These are phyloP conservation scores for Ailuropoda melanoleuca DNA, from an alignment of 2,113 vertebrate genomes.

Conservation along the genomic window DNA sequence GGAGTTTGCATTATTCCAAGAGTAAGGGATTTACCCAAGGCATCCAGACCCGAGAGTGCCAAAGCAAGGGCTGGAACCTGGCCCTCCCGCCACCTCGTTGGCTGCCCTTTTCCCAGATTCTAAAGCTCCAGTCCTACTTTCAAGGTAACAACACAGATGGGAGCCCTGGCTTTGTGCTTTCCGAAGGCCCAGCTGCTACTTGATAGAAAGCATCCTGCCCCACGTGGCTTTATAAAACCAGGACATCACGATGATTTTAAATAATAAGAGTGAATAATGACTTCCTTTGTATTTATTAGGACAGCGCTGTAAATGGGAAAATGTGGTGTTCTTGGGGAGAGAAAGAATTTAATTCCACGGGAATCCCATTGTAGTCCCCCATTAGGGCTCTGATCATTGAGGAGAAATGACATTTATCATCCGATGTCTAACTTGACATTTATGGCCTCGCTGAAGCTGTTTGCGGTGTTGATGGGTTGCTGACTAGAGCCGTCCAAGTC, in stretches of 20 bases:
- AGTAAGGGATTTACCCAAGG: not conserved
- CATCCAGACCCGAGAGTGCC: not conserved
- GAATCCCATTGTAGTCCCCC: constrained; percentile 52
- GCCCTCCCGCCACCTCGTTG: fast-evolving
- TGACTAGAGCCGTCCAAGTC: not conserved
- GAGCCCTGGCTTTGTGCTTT: not conserved
- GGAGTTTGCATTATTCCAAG: not conserved
- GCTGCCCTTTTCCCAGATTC: not conserved
- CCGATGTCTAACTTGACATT: not conserved
- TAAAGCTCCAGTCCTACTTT: not conserved
- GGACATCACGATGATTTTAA: constrained; percentile 53
- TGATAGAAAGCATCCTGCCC: constrained; percentile 56
- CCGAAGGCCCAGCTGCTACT: constrained; percentile 48
- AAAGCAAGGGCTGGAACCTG: not conserved
- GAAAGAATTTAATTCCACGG: constrained; percentile 59
- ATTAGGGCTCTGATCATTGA: not conserved
- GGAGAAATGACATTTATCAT: constrained; percentile 37
- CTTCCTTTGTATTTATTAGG: constrained; percentile 69
- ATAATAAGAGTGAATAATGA: constrained; percentile 64
- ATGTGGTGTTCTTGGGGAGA: constrained; percentile 48
- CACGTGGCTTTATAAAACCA: not conserved
- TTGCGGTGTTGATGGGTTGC: not conserved
- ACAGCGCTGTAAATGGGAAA: constrained; percentile 63
- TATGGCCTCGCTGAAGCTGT: constrained; percentile 21
- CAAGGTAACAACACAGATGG: not conserved